Evolutionary conservation across 2,797 vertebrate species (phyloP).

Genomic region (Tamandua tetradactyla): DNA sequence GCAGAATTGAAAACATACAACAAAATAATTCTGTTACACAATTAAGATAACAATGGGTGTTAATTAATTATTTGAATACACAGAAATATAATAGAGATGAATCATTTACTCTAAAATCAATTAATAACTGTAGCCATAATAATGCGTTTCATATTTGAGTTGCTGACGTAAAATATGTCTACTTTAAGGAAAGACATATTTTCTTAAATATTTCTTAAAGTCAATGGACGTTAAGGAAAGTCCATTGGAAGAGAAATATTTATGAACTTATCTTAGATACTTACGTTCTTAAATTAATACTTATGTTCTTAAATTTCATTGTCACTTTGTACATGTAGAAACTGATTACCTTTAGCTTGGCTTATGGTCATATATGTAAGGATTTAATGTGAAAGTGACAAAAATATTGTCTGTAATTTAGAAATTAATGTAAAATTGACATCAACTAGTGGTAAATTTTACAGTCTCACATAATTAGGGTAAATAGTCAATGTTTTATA

Average conservation of each 20-base stretch:
- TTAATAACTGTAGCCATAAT: neutral
- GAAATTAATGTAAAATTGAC: constrained; percentile 41
- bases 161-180: neutral
- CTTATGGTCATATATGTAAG: neutral
- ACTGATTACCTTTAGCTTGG: neutral
- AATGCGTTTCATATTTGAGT: constrained; percentile 34
- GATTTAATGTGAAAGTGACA: neutral
- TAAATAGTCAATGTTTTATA: constrained; percentile 12
- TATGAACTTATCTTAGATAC: neutral
- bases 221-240: neutral
- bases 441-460: constrained; percentile 10
- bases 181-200: no score
- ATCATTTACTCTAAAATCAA: neutral
- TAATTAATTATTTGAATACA: neutral
- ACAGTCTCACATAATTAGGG: neutral
- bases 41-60: neutral
- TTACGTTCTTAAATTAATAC: neutral
- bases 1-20: neutral
- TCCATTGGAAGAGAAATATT: constrained; percentile 35
- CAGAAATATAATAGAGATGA: constrained; percentile 11
- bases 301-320: neutral
- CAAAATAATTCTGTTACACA: constrained; percentile 17
- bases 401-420: neutral
- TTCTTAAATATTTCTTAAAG: no score
- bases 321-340: constrained; percentile 26